Evolutionary conservation across 1,140 invertebrate species (phyloP).

Genomic region (Rhagoletis zephyria): DNA sequence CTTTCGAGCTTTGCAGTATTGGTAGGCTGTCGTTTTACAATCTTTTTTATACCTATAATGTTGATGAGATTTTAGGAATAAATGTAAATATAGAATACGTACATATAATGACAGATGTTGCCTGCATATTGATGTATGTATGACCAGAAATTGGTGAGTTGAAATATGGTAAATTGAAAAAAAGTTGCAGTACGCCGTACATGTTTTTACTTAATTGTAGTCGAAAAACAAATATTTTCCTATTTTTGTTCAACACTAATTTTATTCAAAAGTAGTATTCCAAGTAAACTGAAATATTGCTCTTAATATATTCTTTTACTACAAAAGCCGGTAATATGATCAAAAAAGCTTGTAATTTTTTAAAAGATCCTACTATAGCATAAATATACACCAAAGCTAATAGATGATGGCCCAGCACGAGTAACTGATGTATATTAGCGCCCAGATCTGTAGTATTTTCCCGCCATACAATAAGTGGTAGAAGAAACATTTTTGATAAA

Average conservation of each 20-base stretch:
- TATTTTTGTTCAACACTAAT: not conserved
- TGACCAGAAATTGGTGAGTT: no score
- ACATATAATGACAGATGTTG: no score
- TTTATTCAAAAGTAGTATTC: constrained; percentile 18
- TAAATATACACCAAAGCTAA: constrained; percentile 66
- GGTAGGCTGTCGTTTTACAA: no score
- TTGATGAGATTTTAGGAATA: no score
- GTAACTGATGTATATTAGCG: constrained; percentile 62
- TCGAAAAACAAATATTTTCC: not conserved
- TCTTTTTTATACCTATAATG: no score
- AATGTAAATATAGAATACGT: no score
- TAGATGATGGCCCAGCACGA: constrained; percentile 67
- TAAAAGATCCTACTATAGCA: constrained; percentile 49
- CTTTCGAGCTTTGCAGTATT: no score
- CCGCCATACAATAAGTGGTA: constrained; percentile 75
- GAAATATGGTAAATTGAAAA: no score
- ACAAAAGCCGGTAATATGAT: constrained; percentile 53
- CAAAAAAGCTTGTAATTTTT: constrained; percentile 20
- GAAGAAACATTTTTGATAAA: constrained; percentile 74
- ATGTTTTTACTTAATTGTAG: no score
- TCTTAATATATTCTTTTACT: constrained; percentile 55
- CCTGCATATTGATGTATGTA: no score
- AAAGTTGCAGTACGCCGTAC: no score
- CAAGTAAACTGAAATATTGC: constrained; percentile 24
- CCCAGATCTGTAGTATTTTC: constrained; percentile 71